These are phyloP conservation scores for Meteorus colon DNA, from an alignment of 2,888 invertebrate genomes.

Conservation along the genomic window DNA sequence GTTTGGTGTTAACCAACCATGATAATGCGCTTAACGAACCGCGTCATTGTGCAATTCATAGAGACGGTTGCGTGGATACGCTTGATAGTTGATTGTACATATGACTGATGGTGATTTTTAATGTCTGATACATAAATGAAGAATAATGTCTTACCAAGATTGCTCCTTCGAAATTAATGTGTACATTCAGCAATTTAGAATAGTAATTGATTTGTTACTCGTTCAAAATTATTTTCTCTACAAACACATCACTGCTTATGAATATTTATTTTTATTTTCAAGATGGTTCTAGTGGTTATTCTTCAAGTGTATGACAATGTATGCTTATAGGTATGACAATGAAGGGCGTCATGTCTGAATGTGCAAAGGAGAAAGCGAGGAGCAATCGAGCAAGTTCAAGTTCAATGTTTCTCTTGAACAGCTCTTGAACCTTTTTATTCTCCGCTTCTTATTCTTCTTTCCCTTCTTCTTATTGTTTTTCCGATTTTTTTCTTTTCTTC, in stretches of 20 bases:
- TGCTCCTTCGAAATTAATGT: not conserved
- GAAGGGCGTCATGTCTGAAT: slow-evolving; percentile 18
- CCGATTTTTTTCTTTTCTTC: not conserved
- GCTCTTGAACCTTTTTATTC: slow-evolving; percentile 17
- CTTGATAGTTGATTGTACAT: not conserved
- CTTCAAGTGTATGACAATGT: not conserved
- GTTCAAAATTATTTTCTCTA: too few relatives aligned
- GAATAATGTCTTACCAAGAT: not conserved
- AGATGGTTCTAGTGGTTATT: not conserved
- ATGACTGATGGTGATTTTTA: not conserved
- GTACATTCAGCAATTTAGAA: not conserved
- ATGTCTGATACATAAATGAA: not conserved
- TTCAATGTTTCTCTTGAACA: slow-evolving; percentile 26
- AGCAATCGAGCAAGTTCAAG: slow-evolving; percentile 35
- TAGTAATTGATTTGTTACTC: not conserved
- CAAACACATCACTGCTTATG: too few relatives aligned
- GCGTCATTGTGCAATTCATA: slow-evolving; percentile 36
- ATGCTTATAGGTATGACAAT: not conserved
- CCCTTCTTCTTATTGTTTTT: slow-evolving; percentile 7
- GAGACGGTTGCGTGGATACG: slow-evolving; percentile 21
- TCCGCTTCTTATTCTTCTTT: not conserved
- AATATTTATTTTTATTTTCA: not conserved
- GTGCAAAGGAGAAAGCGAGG: not conserved
- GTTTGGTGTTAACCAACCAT: slow-evolving; percentile 32
- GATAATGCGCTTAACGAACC: slow-evolving; percentile 44